These are phyloP conservation scores for Ceratitis capitata DNA, from an alignment of 1,140 invertebrate genomes.

Conservation along the genomic window DNA sequence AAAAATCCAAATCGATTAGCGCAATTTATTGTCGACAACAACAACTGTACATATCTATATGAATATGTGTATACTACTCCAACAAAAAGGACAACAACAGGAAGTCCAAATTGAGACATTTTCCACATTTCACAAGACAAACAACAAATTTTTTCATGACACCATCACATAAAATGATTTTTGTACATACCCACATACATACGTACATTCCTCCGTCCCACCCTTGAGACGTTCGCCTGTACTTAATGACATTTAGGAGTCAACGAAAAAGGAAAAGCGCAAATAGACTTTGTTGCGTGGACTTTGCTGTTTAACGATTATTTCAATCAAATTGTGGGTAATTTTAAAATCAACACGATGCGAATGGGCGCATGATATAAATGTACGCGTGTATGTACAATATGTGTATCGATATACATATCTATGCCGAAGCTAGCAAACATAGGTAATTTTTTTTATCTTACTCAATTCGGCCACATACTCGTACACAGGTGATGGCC, in stretches of 20 bases:
- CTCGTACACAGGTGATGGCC: not conserved
- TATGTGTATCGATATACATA: not conserved
- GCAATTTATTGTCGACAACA: conserved; percentile 19
- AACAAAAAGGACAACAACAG: not conserved
- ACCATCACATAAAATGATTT: conserved; percentile 6
- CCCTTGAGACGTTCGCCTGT: not conserved
- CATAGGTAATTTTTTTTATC: not conserved
- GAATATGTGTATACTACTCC: conserved; percentile 21
- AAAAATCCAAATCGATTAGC: conserved; percentile 15
- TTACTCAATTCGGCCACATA: not conserved
- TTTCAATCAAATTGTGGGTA: conserved; percentile 13
- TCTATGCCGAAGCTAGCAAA: not conserved
- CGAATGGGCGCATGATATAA: not conserved
- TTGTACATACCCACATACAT: too few relatives aligned
- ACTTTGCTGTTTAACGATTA: conserved; percentile 15
- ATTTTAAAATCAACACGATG: conserved; percentile 6
- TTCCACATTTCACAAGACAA: conserved; percentile 24
- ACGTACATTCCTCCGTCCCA: not conserved
- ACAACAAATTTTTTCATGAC: conserved; percentile 31
- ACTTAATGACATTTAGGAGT: not conserved
- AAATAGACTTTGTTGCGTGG: not conserved
- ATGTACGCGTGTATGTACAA: not conserved
- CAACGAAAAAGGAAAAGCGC: not conserved
- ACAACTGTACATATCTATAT: too few relatives aligned
- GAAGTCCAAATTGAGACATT: conserved; percentile 34